Percentiles rank a stretch among this genome's conserved stretches.
These are phyloP conservation scores for Gnathochromis pfefferi DNA, from an alignment of 2,113 vertebrate genomes.

Conservation along the genomic window DNA sequence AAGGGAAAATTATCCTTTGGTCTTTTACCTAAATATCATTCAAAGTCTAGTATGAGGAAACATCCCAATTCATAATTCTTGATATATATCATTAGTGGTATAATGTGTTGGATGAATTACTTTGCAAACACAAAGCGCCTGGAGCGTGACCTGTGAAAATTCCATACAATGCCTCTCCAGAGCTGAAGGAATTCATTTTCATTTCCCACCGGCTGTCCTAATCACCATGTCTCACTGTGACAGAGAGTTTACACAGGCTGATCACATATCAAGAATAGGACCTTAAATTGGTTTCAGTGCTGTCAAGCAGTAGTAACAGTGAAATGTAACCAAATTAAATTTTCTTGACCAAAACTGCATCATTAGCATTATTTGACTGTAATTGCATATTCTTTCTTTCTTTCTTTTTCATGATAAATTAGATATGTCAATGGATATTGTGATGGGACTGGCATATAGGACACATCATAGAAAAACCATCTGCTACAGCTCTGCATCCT, in stretches of 20 bases:
- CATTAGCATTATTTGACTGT: not conserved
- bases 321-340: not conserved
- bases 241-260: conserved; percentile 67
- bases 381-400: not conserved
- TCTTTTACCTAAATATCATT: conserved; percentile 72
- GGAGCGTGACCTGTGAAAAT: conserved; percentile 72
- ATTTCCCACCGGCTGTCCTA: conserved; percentile 70
- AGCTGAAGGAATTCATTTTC: conserved; percentile 78
- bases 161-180: conserved; percentile 59
- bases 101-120: conserved; percentile 74
- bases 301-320: not conserved
- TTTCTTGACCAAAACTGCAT: conserved; percentile 8
- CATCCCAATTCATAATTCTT: conserved; percentile 71
- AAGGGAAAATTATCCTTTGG: conserved; percentile 51
- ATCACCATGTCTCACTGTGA: conserved; percentile 73
- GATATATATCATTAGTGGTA: conserved; percentile 73
- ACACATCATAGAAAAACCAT: conserved; percentile 45
- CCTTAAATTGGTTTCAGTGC: conserved; percentile 13
- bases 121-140: conserved; percentile 58
- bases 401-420: not conserved
- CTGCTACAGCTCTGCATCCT: conserved; percentile 38
- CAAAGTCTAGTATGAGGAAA: conserved; percentile 65
- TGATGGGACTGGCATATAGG: conserved; percentile 40
- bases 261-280: conserved; percentile 44
- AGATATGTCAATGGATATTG: not conserved